These are phyloP conservation scores for Pantala flavescens DNA, from an alignment of 1,140 invertebrate genomes.

Conservation along the genomic window DNA sequence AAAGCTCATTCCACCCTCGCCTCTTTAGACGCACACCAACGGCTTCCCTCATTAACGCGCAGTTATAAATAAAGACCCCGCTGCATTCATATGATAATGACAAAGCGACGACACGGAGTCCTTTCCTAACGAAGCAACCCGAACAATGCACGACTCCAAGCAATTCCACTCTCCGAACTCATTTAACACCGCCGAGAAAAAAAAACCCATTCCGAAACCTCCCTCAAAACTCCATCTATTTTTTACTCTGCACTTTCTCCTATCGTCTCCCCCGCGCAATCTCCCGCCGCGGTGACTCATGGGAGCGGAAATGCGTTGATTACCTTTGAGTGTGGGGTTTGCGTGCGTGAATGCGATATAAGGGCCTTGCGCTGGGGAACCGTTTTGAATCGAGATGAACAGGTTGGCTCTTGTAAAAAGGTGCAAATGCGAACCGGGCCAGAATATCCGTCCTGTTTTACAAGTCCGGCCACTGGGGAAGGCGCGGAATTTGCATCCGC, in stretches of 20 bases:
- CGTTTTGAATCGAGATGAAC: not conserved
- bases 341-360: not conserved
- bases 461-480: no score
- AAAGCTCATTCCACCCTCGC: no score
- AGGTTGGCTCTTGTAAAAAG: no score
- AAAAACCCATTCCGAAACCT: no score
- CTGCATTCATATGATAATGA: not conserved
- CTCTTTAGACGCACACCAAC: no score
- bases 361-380: not conserved
- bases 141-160: not conserved
- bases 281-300: not conserved
- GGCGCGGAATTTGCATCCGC: no score
- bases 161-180: not conserved
- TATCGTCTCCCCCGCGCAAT: not conserved
- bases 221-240: no score
- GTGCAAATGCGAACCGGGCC: no score
- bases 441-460: no score
- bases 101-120: not conserved
- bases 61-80: not conserved
- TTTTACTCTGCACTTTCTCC: not conserved
- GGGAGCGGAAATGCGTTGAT: constrained; percentile 3
- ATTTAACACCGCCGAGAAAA: no score
- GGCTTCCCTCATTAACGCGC: not conserved
- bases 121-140: not conserved
- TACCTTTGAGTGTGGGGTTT: not conserved